Evolutionary conservation across 2,113 vertebrate species (phyloP).

Genomic region (Crotalus horridus): DNA sequence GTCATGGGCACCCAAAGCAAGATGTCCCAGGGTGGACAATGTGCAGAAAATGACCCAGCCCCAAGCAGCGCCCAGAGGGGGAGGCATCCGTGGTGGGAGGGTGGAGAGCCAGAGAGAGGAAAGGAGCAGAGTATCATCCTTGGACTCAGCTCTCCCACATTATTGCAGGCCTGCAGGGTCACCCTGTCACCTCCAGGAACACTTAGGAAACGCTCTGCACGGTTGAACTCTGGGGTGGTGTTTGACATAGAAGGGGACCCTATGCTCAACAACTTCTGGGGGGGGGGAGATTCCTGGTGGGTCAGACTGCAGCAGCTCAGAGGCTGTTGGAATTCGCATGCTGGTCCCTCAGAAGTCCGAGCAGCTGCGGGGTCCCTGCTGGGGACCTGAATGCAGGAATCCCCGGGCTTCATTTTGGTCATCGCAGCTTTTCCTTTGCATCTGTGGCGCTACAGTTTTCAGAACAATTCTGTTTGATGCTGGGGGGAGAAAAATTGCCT

Average conservation of each 20-base stretch:
- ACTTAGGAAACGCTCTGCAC: background rate
- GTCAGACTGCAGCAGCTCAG: no score
- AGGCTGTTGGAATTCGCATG: no score
- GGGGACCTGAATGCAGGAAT: background rate
- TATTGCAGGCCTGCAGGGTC: background rate
- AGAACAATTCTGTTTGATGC: background rate
- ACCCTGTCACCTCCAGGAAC: background rate
- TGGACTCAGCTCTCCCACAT: background rate
- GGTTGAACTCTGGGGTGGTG: background rate
- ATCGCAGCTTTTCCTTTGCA: background rate
- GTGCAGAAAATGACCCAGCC: background rate
- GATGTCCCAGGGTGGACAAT: background rate
- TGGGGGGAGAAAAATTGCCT: background rate
- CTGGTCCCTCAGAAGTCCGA: background rate
- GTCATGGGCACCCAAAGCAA: background rate
- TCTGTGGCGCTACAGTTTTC: background rate
- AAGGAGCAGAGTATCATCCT: background rate
- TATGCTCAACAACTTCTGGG: background rate
- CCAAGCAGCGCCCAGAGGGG: background rate
- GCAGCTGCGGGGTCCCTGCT: background rate
- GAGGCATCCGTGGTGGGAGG: background rate
- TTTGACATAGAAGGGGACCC: background rate
- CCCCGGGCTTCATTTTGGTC: background rate
- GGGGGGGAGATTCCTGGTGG: background rate
- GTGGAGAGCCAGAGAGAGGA: background rate